Conservation (phyloP, 2,113 vertebrate genomes). For the Anguilla rostrata region DNA sequence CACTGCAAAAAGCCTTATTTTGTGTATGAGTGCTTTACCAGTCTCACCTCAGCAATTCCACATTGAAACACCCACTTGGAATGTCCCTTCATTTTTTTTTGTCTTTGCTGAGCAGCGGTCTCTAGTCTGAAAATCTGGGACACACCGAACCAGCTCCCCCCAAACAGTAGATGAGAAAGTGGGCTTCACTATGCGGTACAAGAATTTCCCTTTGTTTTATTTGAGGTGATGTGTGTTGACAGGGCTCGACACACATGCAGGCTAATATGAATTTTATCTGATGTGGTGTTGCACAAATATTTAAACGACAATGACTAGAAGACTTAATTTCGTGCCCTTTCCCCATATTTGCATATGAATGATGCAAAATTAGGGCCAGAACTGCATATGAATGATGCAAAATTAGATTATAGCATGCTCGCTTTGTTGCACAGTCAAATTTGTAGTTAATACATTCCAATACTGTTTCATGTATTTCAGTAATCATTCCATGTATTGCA, state of each 20-base stretch:
- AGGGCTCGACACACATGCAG: neutral
- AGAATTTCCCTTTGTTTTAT: neutral
- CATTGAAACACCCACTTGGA: too few species aligned
- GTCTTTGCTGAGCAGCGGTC: neutral
- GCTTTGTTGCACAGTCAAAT: neutral
- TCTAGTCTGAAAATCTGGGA: neutral
- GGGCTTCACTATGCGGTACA: neutral
- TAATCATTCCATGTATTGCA: neutral
- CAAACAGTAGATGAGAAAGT: neutral
- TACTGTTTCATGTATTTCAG: neutral
- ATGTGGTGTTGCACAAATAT: neutral
- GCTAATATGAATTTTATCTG: neutral
- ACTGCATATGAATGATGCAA: neutral
- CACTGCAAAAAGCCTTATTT: neutral
- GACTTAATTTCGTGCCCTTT: neutral
- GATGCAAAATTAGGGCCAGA: neutral
- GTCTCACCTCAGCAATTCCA: too few species aligned
- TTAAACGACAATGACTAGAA: neutral
- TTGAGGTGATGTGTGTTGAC: neutral
- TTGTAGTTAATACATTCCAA: neutral
- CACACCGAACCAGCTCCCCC: neutral
- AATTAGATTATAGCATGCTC: neutral
- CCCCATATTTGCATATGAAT: neutral
- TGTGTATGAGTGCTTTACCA: too few species aligned
- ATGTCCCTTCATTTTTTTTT: neutral